Conservation (phyloP, 2,113 vertebrate genomes). For the Cyanoderma ruficeps region DNA sequence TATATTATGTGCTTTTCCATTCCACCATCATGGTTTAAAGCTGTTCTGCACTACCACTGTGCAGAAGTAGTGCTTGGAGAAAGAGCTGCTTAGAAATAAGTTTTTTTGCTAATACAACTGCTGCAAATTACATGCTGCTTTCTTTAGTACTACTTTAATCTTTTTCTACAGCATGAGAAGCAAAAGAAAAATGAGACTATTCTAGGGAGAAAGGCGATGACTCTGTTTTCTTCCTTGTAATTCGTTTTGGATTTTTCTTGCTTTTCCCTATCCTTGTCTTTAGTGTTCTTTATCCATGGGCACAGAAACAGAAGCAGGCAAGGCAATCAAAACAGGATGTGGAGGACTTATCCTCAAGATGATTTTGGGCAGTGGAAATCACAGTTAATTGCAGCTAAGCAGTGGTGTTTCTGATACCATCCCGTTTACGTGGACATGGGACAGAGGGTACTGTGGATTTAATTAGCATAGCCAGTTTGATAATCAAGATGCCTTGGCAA, state of each 20-base stretch:
- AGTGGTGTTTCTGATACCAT: neutral
- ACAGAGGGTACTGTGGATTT: neutral
- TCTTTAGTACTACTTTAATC: neutral
- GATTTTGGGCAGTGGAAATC: neutral
- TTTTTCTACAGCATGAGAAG: neutral
- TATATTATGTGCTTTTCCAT: neutral
- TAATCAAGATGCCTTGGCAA: neutral
- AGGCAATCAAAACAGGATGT: neutral
- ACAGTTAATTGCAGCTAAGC: neutral
- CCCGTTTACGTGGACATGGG: neutral
- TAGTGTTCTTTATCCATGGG: neutral
- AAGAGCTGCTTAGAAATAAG: neutral
- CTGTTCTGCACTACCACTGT: neutral
- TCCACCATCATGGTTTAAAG: neutral
- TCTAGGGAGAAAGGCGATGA: neutral
- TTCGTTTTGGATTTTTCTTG: neutral
- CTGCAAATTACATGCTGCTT: neutral
- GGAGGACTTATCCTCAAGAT: neutral
- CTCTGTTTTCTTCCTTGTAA: neutral
- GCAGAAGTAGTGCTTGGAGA: neutral
- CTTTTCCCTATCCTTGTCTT: neutral
- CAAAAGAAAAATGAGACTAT: neutral
- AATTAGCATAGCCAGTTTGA: neutral
- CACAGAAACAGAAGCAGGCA: neutral
- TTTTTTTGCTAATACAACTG: neutral